Evolutionary conservation across 1,140 invertebrate species (phyloP).

Genomic region (Nasonia longicornis): DNA sequence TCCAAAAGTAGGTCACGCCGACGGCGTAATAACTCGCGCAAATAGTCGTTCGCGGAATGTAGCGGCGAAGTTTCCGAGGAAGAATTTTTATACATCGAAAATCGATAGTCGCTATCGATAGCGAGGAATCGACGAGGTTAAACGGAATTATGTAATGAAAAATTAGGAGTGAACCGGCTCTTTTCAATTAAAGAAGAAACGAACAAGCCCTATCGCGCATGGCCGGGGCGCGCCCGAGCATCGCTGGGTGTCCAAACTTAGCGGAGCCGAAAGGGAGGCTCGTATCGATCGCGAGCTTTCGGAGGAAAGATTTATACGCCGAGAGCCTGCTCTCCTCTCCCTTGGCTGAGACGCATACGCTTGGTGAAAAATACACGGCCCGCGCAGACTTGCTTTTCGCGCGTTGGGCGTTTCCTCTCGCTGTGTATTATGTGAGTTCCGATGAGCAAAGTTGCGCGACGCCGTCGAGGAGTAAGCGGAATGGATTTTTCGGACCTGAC

Average conservation of each 20-base stretch:
- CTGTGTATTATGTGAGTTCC: not conserved
- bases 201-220: not conserved
- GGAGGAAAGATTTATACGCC: constrained; percentile 2
- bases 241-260: not conserved
- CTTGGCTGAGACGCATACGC: not conserved
- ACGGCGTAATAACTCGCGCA: no score
- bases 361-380: not conserved
- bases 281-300: not conserved
- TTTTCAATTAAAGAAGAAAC: no score
- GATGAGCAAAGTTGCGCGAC: not conserved
- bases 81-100: no score
- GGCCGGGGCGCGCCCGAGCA: no score
- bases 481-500: not conserved
- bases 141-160: no score
- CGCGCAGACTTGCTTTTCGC: not conserved
- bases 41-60: no score
- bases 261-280: not conserved
- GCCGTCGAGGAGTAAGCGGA: not conserved
- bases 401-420: not conserved
- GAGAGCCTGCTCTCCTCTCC: not conserved
- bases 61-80: no score
- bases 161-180: no score
- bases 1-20: no score
- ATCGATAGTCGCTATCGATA: no score
- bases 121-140: no score